Conservation (phyloP, 2,797 vertebrate genomes). For the Aulostomus chinensis region DNA sequence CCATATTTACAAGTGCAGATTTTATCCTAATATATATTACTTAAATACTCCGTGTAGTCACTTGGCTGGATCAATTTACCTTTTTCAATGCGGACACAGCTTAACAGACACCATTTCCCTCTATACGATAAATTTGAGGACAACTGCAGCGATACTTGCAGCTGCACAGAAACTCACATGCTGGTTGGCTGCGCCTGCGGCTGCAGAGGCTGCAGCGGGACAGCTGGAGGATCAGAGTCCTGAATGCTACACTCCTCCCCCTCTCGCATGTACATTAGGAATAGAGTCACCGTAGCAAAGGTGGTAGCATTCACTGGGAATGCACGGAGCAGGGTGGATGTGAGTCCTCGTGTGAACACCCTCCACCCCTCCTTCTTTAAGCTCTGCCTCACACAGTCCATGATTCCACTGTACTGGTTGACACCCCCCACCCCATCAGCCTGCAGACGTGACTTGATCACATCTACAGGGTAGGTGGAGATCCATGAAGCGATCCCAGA, state of each 20-base stretch:
- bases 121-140: too few relatives aligned
- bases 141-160: not conserved
- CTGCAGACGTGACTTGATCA: constrained; percentile 96
- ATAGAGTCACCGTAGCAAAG: constrained; percentile 94
- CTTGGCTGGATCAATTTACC: constrained; percentile 30
- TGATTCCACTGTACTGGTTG: constrained; percentile 86
- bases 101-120: too few relatives aligned
- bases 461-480: constrained; percentile 96
- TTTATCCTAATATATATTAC: constrained; percentile 57
- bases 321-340: constrained; percentile 93
- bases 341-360: constrained; percentile 92
- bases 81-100: too few relatives aligned
- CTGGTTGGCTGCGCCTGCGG: constrained; percentile 63
- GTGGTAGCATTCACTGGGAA: constrained; percentile 97
- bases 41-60: constrained; percentile 57
- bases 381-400: constrained; percentile 91
- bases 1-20: constrained; percentile 66
- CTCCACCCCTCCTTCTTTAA: constrained; percentile 88
- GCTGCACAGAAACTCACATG: constrained; percentile 43
- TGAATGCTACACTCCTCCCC: constrained; percentile 72
- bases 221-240: constrained; percentile 81
- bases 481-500: constrained; percentile 95
- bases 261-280: constrained; percentile 88
- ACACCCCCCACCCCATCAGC: constrained; percentile 89
- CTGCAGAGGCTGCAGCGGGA: constrained; percentile 83